Evolutionary conservation across 2,113 vertebrate genomes (phyloP), one percentile per base, ranked within the genome.

Genomic region (Pelecanoides urinatrix): DNA sequence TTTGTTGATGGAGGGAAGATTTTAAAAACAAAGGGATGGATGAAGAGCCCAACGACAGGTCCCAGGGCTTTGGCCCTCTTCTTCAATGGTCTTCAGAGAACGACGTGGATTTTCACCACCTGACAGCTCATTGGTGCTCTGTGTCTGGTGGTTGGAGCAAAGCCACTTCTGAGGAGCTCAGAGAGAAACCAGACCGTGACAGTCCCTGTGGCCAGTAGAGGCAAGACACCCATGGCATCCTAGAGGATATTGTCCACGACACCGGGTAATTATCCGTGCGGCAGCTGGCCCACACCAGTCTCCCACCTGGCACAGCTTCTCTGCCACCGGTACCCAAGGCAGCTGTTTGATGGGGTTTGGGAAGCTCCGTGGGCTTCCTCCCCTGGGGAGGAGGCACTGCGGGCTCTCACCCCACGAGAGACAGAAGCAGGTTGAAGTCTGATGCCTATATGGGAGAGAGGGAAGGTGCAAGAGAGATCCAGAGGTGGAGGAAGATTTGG

Each of bases 261-360:
- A 44, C 29, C 0, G 3, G 6, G 34, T 15, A 18, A 44, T 4
- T 16, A 20, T 89, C 45, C 67, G 4, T 19, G 42, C 29, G 70
- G 25, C 21, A 53, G 17, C 12, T 91, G 76, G 16, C 40, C 38
- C 40, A 21, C 30, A 36, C 7, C 71, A 78, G n/a, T 22, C 34
- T 56, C 74, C 52, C 62, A 40, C 42, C 19, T 65, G 40, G 65
- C 27, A 23, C 16, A 78, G 62, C 66, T 36, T 10, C 34, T 6
- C 52, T 45, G 11, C 13, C 32, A 1, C 0, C 2, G 0, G 16
- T 25, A 32, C 25, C 55, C 38, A 50, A 12, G 53, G 72, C n/a
- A 80, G 80, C 67, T 66, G 65, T 56, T 38, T 45, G 63, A 4
- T 30, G 3, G 20, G 22, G 6, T 61, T 56, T 68, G 72, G 36